These are phyloP conservation scores for Decapterus maruadsi DNA, from an alignment of 2,797 vertebrate genomes.

Conservation along the genomic window DNA sequence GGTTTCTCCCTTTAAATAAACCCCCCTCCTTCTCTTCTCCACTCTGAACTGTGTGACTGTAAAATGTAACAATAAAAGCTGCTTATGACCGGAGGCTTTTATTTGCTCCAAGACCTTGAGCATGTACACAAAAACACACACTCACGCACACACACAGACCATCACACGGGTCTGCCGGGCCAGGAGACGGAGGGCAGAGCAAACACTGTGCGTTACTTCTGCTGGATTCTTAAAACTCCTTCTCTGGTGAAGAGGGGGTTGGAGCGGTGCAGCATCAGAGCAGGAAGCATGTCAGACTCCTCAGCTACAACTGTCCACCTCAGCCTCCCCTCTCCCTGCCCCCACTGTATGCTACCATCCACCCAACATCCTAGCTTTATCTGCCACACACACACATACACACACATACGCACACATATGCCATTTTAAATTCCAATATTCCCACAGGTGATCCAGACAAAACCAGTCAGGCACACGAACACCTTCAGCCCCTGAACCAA, in stretches of 20 bases:
- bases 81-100: constrained; percentile 67
- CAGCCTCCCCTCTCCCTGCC: background rate
- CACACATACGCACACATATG: constrained; percentile 18
- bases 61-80: constrained; percentile 69
- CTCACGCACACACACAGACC: constrained; percentile 3
- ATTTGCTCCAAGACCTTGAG: constrained; percentile 62
- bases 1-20: constrained; percentile 45
- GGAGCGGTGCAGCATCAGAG: constrained; percentile 20
- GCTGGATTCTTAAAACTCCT: constrained; percentile 13
- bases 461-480: constrained; percentile 46
- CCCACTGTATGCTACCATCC: constrained; percentile 33
- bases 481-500: constrained; percentile 54
- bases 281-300: constrained; percentile 26
- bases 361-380: constrained; percentile 34
- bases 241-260: background rate
- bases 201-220: constrained; percentile 17
- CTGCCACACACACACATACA: constrained; percentile 34
- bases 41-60: constrained; percentile 67
- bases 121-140: constrained; percentile 26
- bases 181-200: constrained; percentile 62
- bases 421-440: constrained; percentile 68
- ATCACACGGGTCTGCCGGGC: constrained; percentile 18
- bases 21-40: background rate
- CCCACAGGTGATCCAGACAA: constrained; percentile 58
- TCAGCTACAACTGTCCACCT: constrained; percentile 36